Evolutionary conservation across 2,797 vertebrate species (phyloP).

Genomic region (Sciurus vulgaris): DNA sequence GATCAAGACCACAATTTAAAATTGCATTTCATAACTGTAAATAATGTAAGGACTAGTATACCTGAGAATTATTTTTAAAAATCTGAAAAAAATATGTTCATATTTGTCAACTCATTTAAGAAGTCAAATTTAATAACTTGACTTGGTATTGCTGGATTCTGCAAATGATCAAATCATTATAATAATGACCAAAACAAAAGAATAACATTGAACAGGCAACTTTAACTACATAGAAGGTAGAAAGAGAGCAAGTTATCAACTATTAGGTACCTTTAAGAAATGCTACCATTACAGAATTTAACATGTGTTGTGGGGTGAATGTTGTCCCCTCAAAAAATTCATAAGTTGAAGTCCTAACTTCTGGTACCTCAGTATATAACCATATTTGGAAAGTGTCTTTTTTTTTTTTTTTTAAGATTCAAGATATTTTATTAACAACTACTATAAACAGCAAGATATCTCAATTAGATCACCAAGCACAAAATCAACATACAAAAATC

Average conservation of each 20-base stretch:
- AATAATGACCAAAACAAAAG: not conserved
- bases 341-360: not conserved
- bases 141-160: not conserved
- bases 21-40: not conserved
- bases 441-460: too few species aligned
- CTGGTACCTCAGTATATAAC: not conserved
- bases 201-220: not conserved
- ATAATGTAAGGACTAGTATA: not conserved
- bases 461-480: too few species aligned
- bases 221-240: not conserved
- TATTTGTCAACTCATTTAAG: constrained; percentile 29
- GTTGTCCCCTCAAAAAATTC: not conserved
- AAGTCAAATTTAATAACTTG: constrained; percentile 3
- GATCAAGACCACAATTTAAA: not conserved
- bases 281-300: not conserved
- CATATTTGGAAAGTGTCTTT: not conserved
- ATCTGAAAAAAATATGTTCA: not conserved
- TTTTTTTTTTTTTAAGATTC: too few species aligned
- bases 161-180: not conserved
- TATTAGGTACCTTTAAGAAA: constrained; percentile 26
- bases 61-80: not conserved
- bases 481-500: too few species aligned
- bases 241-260: not conserved
- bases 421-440: too few species aligned
- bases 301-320: not conserved